Percentiles rank a stretch among this genome's conserved stretches.
Conservation (phyloP, 2,888 invertebrate species). For the Steinernema hermaphroditum region DNA sequence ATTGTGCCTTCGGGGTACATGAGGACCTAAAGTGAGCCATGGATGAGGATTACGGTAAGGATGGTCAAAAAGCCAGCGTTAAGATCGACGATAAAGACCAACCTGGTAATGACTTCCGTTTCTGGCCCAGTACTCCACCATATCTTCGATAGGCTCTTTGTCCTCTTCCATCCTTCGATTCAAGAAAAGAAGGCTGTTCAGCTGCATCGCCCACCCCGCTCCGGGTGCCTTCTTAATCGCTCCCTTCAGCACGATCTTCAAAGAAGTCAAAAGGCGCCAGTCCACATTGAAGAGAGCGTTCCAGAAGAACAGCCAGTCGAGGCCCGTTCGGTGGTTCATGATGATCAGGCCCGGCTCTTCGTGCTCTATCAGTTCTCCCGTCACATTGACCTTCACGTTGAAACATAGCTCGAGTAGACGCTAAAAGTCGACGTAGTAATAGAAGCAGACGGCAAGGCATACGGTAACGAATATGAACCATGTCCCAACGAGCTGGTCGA, state of each 20-base stretch:
- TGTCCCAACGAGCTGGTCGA: slow-evolving; percentile 50
- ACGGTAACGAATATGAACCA: slow-evolving; percentile 53
- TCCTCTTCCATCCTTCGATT: slow-evolving; percentile 82
- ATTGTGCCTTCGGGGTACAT: slow-evolving; percentile 89
- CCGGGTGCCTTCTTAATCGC: slow-evolving; percentile 52
- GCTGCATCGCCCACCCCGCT: slow-evolving; percentile 78
- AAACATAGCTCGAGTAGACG: slow-evolving; percentile 47
- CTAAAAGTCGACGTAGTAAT: no score
- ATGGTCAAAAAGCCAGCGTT: no score
- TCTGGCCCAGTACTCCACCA: slow-evolving; percentile 77
- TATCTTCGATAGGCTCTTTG: slow-evolving; percentile 74
- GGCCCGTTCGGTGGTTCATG: slow-evolving; percentile 77
- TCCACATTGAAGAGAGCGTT: slow-evolving; percentile 78
- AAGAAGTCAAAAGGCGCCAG: slow-evolving; percentile 68
- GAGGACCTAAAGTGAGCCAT: slow-evolving; percentile 73
- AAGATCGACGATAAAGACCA: background rate
- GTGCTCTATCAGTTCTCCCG: slow-evolving; percentile 65
- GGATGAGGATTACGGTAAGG: no score
- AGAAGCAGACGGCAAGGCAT: no score
- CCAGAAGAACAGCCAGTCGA: slow-evolving; percentile 75
- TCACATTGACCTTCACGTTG: slow-evolving; percentile 46
- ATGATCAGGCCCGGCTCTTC: slow-evolving; percentile 78
- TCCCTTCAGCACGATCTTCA: slow-evolving; percentile 81
- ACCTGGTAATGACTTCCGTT: slow-evolving; percentile 72
- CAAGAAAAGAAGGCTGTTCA: slow-evolving; percentile 81